Percentiles rank a stretch among this genome's conserved stretches.
Conservation (phyloP, 2,888 invertebrate species). For the Pollenia griseotomentosa region DNA sequence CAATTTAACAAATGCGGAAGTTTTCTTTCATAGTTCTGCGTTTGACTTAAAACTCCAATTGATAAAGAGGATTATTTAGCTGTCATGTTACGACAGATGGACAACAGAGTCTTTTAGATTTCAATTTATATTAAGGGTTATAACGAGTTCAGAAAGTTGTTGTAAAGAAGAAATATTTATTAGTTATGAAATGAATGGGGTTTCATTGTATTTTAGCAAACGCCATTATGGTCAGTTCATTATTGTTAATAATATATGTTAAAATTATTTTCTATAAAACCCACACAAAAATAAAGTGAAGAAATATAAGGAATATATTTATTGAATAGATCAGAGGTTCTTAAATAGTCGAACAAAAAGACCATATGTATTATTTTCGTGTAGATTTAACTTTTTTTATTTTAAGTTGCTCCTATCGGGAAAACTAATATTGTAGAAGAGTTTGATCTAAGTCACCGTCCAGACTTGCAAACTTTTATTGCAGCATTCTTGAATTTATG, state of each 20-base stretch:
- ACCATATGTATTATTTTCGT: too few relatives aligned
- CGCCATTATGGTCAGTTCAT: neutral
- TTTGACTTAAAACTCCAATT: neutral
- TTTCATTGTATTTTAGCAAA: slow-evolving; percentile 17
- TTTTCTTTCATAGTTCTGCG: neutral
- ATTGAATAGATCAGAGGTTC: too few relatives aligned
- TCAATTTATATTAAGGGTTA: slow-evolving; percentile 32
- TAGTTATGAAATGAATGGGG: slow-evolving; percentile 26
- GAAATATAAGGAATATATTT: too few relatives aligned
- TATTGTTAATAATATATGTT: neutral
- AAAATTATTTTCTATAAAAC: neutral
- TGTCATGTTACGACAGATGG: neutral
- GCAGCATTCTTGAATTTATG: too few relatives aligned
- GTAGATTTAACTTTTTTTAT: too few relatives aligned
- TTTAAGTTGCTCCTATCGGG: too few relatives aligned
- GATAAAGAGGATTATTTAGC: neutral
- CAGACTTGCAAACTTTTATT: too few relatives aligned
- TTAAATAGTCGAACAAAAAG: too few relatives aligned
- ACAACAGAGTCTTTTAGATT: slow-evolving; percentile 7
- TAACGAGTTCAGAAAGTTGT: neutral
- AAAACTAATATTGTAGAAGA: too few relatives aligned
- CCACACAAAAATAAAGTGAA: neutral
- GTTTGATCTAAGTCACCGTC: too few relatives aligned
- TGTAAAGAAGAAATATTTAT: slow-evolving; percentile 20
- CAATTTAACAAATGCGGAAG: slow-evolving; percentile 58